Conservation (phyloP, 2,888 invertebrate genomes). For the Pandemis cinnamomeana region DNA sequence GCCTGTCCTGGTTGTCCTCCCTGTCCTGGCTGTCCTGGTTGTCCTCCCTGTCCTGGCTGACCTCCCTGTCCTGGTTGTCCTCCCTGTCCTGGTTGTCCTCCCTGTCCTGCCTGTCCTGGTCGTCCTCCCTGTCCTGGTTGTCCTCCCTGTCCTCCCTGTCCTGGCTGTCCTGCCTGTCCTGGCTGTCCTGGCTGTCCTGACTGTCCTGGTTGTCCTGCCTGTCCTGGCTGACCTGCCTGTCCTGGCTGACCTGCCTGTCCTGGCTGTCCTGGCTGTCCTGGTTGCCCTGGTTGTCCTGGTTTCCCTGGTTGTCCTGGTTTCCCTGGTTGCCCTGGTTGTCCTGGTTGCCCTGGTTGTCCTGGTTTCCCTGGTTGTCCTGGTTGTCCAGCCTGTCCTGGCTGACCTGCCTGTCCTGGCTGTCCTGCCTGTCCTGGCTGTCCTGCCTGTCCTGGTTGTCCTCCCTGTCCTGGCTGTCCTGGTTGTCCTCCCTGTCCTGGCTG, state of each 20-base stretch:
- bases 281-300: not conserved
- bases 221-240: slow-evolving; percentile 6
- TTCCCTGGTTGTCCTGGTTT: not conserved
- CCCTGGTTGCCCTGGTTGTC: not conserved
- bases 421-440: not conserved
- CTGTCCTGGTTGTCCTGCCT: not conserved
- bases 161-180: too few species aligned
- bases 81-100: not conserved
- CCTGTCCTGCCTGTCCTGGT: not conserved
- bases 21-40: not conserved
- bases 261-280: slow-evolving; percentile 7
- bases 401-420: not conserved
- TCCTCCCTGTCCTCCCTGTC: too few species aligned
- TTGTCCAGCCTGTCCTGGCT: not conserved
- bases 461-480: not conserved
- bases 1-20: not conserved
- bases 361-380: not conserved
- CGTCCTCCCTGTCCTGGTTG: too few species aligned
- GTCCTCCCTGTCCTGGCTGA: too few species aligned
- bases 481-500: too few species aligned
- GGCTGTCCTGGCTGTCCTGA: not conserved
- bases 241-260: not conserved
- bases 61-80: slow-evolving; percentile 5
- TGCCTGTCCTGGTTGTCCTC: not conserved
- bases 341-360: not conserved